phyloP scores from a whole-genome alignment of 2,888 invertebrate genomes.

The Leptinotarsa haldemani region DNA sequence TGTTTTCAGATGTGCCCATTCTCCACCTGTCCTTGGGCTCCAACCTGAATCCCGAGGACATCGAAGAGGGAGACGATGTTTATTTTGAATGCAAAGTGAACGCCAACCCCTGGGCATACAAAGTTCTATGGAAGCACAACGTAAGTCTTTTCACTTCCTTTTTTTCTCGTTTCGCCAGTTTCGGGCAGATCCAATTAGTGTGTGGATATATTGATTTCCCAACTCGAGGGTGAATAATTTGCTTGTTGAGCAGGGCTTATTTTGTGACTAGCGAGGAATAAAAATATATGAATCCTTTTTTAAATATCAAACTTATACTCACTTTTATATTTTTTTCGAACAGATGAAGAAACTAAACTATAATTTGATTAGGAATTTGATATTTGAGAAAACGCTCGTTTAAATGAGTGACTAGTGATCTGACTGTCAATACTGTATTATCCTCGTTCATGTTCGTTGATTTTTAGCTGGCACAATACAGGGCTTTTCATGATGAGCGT shows the following conservation, averaged over 20 bases:
- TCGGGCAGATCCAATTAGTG: conserved; percentile 6
- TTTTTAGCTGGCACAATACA: too few relatives aligned
- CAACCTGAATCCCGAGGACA: conserved; percentile 81
- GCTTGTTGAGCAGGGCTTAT: not conserved
- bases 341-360: too few relatives aligned
- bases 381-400: too few relatives aligned
- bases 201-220: not conserved
- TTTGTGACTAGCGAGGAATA: not conserved
- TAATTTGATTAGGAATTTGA: too few relatives aligned
- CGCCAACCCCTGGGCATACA: conserved; percentile 82
- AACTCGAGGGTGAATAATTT: not conserved
- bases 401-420: too few relatives aligned
- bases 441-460: too few relatives aligned
- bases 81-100: conserved; percentile 84
- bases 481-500: too few relatives aligned
- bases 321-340: too few relatives aligned
- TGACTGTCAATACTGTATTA: too few relatives aligned
- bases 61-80: conserved; percentile 84
- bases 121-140: conserved; percentile 84
- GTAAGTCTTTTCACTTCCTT: conserved; percentile 69
- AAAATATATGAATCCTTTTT: not conserved
- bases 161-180: conserved; percentile 9
- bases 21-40: conserved; percentile 78
- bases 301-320: too few relatives aligned
- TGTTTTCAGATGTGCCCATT: conserved; percentile 75